phyloP scores from a whole-genome alignment of 2,888 invertebrate species.

The Listrodromus nycthemerus region DNA sequence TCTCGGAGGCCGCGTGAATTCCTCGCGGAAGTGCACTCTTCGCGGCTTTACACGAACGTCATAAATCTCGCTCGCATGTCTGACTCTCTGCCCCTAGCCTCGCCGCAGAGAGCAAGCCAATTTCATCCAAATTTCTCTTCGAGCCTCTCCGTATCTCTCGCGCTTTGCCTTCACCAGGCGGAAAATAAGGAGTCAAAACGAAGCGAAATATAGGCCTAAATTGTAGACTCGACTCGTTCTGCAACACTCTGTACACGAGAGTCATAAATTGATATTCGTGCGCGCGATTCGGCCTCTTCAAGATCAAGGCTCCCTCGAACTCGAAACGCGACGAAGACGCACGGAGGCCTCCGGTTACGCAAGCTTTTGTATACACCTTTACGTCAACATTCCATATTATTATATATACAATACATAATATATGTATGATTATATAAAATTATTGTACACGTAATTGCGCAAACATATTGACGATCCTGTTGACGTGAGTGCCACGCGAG shows the following conservation, averaged over 20 bases:
- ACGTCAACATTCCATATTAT: too few relatives aligned
- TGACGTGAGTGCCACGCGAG: not conserved
- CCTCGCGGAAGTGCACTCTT: slow-evolving; percentile 60
- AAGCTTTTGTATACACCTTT: not conserved
- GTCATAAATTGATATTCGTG: slow-evolving; percentile 49
- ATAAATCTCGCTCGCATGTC: slow-evolving; percentile 58
- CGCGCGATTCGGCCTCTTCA: not conserved
- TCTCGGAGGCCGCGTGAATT: slow-evolving; percentile 56
- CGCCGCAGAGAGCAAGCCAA: slow-evolving; percentile 12
- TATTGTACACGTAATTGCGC: not conserved
- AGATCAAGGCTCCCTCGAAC: slow-evolving; percentile 41
- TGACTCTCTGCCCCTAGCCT: slow-evolving; percentile 32
- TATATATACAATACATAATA: too few relatives aligned
- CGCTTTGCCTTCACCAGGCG: not conserved
- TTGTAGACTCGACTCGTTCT: slow-evolving; percentile 19
- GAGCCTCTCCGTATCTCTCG: not conserved
- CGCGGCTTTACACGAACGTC: slow-evolving; percentile 65
- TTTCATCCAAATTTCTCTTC: slow-evolving; percentile 48
- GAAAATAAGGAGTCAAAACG: not conserved
- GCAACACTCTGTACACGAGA: not conserved
- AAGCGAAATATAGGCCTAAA: slow-evolving; percentile 31
- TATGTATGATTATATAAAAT: too few relatives aligned
- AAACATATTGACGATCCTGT: slow-evolving; percentile 18
- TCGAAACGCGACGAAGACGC: not conserved
- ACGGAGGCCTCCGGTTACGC: slow-evolving; percentile 29